Evolutionary conservation across 1,140 invertebrate species (phyloP), one percentile per base, ranked within the genome.

Genomic region (Archivesica marissinica): DNA sequence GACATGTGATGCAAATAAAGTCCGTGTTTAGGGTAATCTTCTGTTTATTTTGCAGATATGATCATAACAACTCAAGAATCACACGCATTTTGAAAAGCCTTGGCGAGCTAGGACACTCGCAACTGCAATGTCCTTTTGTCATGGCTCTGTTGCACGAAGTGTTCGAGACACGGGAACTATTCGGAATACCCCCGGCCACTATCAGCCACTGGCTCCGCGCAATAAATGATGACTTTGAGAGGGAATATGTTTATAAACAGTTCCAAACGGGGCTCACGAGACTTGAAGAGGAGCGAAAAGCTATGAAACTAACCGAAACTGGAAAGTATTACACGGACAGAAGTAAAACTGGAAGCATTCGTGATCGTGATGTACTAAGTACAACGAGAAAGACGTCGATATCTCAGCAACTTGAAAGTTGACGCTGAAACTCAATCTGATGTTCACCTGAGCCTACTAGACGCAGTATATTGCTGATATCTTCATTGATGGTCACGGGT

Each of bases 41-140:
- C n/a, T n/a, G n/a, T n/a, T n/a, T n/a, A n/a, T n/a, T n/a, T n/a
- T n/a, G n/a, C n/a, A n/a, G n/a, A n/a, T n/a, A n/a, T n/a, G n/a
- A n/a, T n/a, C n/a, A n/a, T n/a, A n/a, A n/a, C n/a, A n/a, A n/a
- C n/a, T n/a, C n/a, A n/a, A n/a, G n/a, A 72, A 72, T 72, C 41
- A 72, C 68, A 13, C n/a, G 68, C 17, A 72, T 72, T 15, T 44
- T 72, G 28, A 72, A 72, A 72, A 47, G 68, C 20, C 68, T 72
- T 33, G 68, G 68, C 2, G 68, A 72, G 35, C 25, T 72, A 30
- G 68, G 41, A 28, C 41, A 47, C 0, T 44, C 41, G 11, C 33
- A 72, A 30, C n/a, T 47, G 2, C 68, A 72, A 28, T 50, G 39
- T 9, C 41, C 68, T 72, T 72, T 72, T 47, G 68, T 72, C 13